Percentiles rank a stretch among this genome's conserved stretches.
phyloP scores from a whole-genome alignment of 2,797 vertebrate genomes.

The Oreortyx pictus region DNA sequence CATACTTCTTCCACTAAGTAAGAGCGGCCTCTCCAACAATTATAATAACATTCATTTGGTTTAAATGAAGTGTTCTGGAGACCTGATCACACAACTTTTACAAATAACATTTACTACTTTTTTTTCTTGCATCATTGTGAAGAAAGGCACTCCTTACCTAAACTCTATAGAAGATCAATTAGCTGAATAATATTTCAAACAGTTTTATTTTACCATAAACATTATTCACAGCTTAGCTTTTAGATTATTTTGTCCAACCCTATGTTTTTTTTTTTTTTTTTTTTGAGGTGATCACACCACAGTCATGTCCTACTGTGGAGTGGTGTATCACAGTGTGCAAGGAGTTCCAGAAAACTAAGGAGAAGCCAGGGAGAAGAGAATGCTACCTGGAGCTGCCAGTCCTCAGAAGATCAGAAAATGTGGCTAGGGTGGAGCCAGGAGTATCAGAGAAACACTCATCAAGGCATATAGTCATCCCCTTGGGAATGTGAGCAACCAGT shows the following conservation, averaged over 20 bases:
- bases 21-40: not conserved
- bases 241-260: not conserved
- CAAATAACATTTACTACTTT: not conserved
- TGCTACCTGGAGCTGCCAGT: too few relatives aligned
- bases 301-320: too few relatives aligned
- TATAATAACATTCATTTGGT: not conserved
- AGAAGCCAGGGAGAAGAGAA: too few relatives aligned
- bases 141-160: not conserved
- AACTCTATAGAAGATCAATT: not conserved
- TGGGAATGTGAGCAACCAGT: too few relatives aligned
- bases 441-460: too few relatives aligned
- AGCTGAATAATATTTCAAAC: not conserved
- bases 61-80: not conserved
- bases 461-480: too few relatives aligned
- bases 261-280: not conserved
- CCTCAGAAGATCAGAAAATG: too few relatives aligned
- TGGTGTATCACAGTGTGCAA: too few relatives aligned
- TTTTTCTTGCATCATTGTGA: not conserved
- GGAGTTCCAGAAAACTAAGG: too few relatives aligned
- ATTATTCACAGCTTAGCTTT: not conserved
- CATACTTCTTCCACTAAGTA: not conserved
- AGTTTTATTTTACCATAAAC: not conserved
- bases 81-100: not conserved
- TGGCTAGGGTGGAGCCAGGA: too few relatives aligned
- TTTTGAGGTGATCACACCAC: too few relatives aligned